Evolutionary conservation across 1,140 invertebrate genomes (phyloP).

Genomic region (Fragariocoptes setiger): DNA sequence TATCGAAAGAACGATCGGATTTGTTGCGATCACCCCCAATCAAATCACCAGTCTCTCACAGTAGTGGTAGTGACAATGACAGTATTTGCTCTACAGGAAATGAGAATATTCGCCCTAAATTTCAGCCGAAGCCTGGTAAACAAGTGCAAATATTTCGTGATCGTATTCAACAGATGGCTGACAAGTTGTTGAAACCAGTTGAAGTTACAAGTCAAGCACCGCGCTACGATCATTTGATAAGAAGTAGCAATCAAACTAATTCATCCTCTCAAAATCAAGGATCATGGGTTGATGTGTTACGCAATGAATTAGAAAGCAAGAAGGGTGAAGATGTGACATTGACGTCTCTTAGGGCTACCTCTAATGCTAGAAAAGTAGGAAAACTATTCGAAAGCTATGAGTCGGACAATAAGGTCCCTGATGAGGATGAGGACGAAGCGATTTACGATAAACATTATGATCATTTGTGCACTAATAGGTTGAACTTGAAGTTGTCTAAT

Average conservation of each 20-base stretch:
- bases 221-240: neutral
- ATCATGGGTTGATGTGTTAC: conserved; percentile 3
- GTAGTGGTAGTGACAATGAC: neutral
- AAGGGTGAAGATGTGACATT: neutral
- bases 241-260: neutral
- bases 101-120: neutral
- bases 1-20: conserved; percentile 7
- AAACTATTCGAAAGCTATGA: neutral
- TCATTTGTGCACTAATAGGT: neutral
- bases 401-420: neutral
- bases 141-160: conserved; percentile 5
- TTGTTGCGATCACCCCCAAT: neutral
- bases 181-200: neutral
- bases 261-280: conserved; percentile 2
- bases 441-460: neutral
- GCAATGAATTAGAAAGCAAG: neutral
- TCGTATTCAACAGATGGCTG: neutral
- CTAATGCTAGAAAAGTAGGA: neutral
- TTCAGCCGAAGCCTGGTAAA: conserved; percentile 7
- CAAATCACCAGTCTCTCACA: neutral
- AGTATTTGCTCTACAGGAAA: neutral
- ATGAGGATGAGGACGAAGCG: neutral
- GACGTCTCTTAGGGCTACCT: neutral
- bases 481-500: neutral
- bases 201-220: neutral